These are phyloP conservation scores for Perodicticus potto DNA, from an alignment of 2,797 vertebrate genomes.

Conservation along the genomic window DNA sequence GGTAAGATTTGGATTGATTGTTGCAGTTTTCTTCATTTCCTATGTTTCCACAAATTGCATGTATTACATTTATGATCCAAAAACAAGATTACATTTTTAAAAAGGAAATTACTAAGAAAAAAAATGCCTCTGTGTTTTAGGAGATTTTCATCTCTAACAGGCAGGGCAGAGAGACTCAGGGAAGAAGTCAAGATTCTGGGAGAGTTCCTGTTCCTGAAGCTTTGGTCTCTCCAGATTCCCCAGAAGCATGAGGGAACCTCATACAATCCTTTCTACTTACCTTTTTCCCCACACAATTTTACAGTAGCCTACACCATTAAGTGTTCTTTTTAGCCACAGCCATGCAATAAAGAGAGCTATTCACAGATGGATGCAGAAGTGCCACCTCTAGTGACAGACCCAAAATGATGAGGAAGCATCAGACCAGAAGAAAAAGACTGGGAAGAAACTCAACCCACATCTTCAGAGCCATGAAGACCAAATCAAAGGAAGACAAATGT, in stretches of 20 bases:
- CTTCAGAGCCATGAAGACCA: neutral
- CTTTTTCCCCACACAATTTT: neutral
- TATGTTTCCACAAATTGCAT: slow-evolving; percentile 54
- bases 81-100: slow-evolving; percentile 65
- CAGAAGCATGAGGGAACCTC: neutral
- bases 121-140: neutral
- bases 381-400: neutral
- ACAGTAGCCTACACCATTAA: neutral
- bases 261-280: neutral
- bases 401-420: neutral
- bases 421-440: neutral
- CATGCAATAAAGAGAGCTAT: neutral
- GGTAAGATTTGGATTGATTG: slow-evolving; percentile 63
- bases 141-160: slow-evolving; percentile 34
- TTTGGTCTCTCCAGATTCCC: neutral
- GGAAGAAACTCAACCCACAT: neutral
- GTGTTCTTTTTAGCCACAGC: neutral
- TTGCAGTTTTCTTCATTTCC: slow-evolving; percentile 14
- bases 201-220: neutral
- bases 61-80: slow-evolving; percentile 56
- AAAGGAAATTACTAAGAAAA: slow-evolving; percentile 39
- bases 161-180: neutral
- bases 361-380: neutral
- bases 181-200: neutral
- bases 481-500: neutral